Percentiles rank a stretch among this genome's conserved stretches.
Evolutionary conservation across 2,113 vertebrate species (phyloP).

Genomic region (Naja naja): DNA sequence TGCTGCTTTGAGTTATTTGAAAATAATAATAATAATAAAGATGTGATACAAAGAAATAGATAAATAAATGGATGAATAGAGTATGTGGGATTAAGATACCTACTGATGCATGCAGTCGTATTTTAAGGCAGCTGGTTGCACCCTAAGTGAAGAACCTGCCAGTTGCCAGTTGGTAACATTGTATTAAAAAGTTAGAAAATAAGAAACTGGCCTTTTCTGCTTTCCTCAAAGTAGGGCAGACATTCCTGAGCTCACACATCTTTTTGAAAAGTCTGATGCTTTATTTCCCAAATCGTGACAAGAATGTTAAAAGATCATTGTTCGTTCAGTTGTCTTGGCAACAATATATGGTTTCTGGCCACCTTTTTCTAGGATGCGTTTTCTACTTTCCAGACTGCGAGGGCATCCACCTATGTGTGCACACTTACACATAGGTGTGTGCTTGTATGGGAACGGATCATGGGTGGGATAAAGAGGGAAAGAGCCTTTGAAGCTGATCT

Average conservation of each 20-base stretch:
- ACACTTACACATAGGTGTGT: neutral
- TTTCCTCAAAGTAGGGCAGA: neutral
- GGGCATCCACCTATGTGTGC: neutral
- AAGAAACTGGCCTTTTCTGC: neutral
- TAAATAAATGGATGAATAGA: neutral
- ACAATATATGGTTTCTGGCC: neutral
- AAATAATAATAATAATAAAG: neutral
- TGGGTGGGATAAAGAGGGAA: neutral
- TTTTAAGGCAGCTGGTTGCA: neutral
- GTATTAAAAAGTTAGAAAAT: neutral
- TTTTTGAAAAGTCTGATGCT: neutral
- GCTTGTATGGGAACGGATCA: neutral
- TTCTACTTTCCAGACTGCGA: neutral
- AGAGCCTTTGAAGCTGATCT: neutral
- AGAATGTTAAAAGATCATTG: neutral
- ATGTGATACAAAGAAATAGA: neutral
- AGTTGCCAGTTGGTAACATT: neutral
- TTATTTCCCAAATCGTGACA: neutral
- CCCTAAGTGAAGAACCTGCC: no score
- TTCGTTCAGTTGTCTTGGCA: neutral
- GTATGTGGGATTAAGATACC: neutral
- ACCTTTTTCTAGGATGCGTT: neutral
- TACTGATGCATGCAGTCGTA: no score
- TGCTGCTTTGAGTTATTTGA: neutral
- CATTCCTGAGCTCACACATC: neutral